A percentile compares a stretch with the other conserved stretches of the same genome.
Evolutionary conservation across 2,113 vertebrate genomes (phyloP).

Genomic region (Tetrao urogallus): DNA sequence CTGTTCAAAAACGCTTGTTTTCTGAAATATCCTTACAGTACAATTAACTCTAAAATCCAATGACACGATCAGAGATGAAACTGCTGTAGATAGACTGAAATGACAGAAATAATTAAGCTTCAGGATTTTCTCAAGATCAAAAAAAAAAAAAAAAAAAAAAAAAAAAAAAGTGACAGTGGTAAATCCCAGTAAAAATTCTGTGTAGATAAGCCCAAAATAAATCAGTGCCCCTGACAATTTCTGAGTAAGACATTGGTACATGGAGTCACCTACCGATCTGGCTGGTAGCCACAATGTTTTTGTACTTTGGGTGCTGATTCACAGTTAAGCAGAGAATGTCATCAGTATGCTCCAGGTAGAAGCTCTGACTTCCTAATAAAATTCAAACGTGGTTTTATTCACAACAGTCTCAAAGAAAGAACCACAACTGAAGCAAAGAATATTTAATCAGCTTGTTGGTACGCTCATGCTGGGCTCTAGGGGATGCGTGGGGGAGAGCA

Average conservation of each 20-base stretch:
- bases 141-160: background rate
- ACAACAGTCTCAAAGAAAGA: background rate
- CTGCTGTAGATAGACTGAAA: background rate
- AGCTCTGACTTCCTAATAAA: constrained; percentile 91
- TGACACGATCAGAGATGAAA: background rate
- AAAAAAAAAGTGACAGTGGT: background rate
- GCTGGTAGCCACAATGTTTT: constrained; percentile 94
- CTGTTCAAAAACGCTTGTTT: background rate
- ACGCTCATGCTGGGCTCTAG: fast-evolving
- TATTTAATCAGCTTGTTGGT: background rate
- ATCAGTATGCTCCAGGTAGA: constrained; percentile 97
- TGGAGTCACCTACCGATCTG: constrained; percentile 90
- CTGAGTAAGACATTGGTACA: background rate
- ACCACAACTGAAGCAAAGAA: background rate
- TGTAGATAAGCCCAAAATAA: background rate
- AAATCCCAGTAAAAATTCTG: background rate
- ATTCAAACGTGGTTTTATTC: constrained; percentile 8
- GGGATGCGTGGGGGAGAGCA: background rate
- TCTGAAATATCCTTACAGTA: background rate
- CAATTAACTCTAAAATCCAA: background rate
- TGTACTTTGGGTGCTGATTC: constrained; percentile 98
- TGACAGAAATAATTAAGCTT: background rate
- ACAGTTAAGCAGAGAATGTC: constrained; percentile 97
- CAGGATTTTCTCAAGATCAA: background rate
- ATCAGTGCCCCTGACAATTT: background rate